Conservation (phyloP, 64 coral and sea anemone genomes). For the Actinia tenebrosa region DNA sequence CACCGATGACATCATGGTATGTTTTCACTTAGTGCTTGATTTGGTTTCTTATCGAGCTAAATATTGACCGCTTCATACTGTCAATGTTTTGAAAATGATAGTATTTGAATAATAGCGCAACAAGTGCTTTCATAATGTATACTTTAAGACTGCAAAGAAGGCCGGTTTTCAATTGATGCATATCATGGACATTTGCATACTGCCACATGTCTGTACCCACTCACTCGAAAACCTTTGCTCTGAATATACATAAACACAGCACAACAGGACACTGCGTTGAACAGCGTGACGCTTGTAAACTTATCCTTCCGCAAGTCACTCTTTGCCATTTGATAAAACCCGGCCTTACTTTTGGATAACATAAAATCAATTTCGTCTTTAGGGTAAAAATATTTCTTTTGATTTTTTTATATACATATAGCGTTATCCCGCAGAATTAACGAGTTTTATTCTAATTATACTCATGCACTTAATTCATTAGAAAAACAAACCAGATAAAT, state of each 20-base stretch:
- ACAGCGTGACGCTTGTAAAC: constrained; percentile 11
- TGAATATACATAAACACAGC: constrained; percentile 8
- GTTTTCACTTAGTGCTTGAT: too few relatives aligned
- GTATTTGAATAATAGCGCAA: background rate
- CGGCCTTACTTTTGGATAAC: background rate
- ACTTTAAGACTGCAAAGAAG: background rate
- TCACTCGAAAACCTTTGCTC: background rate
- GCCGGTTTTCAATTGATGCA: background rate
- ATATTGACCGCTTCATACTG: background rate
- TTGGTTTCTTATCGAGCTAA: too few relatives aligned
- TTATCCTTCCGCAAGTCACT: constrained; percentile 10
- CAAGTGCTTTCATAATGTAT: background rate
- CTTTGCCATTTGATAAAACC: background rate
- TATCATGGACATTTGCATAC: constrained; percentile 5
- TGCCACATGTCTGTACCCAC: background rate
- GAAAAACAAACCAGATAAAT: constrained; percentile 13
- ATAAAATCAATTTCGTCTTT: background rate
- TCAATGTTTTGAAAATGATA: background rate
- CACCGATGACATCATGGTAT: too few relatives aligned
- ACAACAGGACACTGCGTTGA: background rate
- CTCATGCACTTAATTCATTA: constrained; percentile 7
- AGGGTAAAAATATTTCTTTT: background rate
- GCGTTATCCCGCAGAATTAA: background rate
- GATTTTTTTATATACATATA: background rate
- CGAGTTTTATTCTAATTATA: constrained; percentile 9